Base-by-base conservation (phyloP, 2,113 vertebrate species). In the Macheiramphus alcinus region DNA sequence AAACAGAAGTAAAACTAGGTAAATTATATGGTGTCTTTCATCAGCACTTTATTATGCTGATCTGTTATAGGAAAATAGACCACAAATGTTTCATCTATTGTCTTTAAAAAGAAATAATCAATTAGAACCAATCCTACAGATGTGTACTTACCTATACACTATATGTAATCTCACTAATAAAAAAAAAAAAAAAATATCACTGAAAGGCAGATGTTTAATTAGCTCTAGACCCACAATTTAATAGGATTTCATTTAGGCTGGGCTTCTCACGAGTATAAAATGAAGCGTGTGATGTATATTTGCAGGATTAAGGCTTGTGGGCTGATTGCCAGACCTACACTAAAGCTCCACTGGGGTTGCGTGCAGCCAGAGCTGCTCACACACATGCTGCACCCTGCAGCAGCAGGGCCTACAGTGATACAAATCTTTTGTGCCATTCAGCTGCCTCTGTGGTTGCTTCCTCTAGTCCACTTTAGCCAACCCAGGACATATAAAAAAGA, bases 131-230 rank as follows among this genome's bases (percentile, higher is more conserved):
- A 53, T 45, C 23, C 66, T 85, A 42, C 42, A 55, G 10, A 43
- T 56, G 8, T 7, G 10, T 58, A 43, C 36, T 92, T 83, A 84
- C 52, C 73, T 87, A 61, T 27, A 45, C 3, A 3, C 50, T 45
- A 26, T 4, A 80, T 0, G 1, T 42, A 86, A 84, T 82, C 62
- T 66, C 84, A 62, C 13, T 6, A 52, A 86, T 8, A 61, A 45
- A 26, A 56, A 61, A 43, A 25, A 56, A 59, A 80, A 42, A 43
- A 25, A 56, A 59, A 80, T 38, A 36, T 8, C 53, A 94, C 45
- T 53, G 66, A 96, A 87, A 96, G 78, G 84, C 70, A 96, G 80
- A 82, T 68, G 71, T 72, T 96, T 87, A 95, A 94, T 94, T 92
- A 93, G 88, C 81, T 90, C n/a, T 70, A 85, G 70, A 86, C 62